Evolutionary conservation across 2,113 vertebrate species (phyloP), one percentile per base, ranked within the genome.

Genomic region (Vidua chalybeata): DNA sequence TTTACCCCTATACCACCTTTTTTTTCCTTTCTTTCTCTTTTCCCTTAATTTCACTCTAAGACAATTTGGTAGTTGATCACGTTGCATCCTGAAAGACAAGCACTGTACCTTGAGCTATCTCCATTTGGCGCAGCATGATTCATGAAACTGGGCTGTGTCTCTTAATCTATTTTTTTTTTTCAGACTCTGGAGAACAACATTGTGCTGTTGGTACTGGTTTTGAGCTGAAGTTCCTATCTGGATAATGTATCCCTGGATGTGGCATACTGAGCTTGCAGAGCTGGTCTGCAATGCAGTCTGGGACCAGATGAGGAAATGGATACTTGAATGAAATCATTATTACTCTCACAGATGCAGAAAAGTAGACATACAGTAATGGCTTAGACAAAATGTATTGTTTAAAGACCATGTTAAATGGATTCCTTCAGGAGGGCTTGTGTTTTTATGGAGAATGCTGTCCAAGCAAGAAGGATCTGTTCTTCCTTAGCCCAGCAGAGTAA

Each of bases 241-340:
- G 63, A n/a, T 73, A 84, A 76, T 10, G 5, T 64, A 91, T 73
- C 37, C 28, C 15, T 69, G 23, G 23, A 39, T 89, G 23, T 79
- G 78, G 59, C 77, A 64, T 73, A 77, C 56, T 54, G 81, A 68
- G 72, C 20, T 95, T 79, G 62, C 49, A 54, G 81, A 88, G 46
- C 59, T 91, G 67, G 21, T 76, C 66, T 91, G 58, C 87, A 91
- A 1, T 68, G 81, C 80, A 85, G 77, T 85, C 71, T 39, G 41
- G 66, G 74, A 82, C 84, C 80, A 85, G 62, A 91, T 79, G 81
- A 94, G 66, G 89, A 95, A 96, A 96, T 73, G 75, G 81, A 93
- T 95, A 89, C 63, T 74, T 85, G 81, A 75, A 88, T 93, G 74
- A 94, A 96, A 94, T 91, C 45, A 62, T 94, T 96, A 84, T 94